Conservation (phyloP, 2,888 invertebrate species). For the Caenorhabditis japonica region DNA sequence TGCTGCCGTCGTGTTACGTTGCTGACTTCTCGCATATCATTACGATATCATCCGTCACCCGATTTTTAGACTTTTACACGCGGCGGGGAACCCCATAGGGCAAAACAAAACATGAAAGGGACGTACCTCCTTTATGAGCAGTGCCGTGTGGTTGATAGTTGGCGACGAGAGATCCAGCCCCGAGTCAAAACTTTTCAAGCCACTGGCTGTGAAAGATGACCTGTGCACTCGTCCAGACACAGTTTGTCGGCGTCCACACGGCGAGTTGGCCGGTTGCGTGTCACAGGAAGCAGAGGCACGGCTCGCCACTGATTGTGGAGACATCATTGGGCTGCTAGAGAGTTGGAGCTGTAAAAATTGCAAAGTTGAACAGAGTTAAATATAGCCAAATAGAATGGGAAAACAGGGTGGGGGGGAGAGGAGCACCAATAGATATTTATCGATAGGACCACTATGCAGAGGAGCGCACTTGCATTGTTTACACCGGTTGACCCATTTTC, state of each 20-base stretch:
- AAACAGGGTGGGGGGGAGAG: too few species aligned
- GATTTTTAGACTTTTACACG: too few species aligned
- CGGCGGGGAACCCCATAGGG: too few species aligned
- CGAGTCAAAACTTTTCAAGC: conserved; percentile 56
- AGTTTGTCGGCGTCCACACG: conserved; percentile 40
- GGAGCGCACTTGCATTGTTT: too few species aligned
- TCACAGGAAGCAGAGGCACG: conserved; percentile 46
- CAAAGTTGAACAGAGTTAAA: neutral
- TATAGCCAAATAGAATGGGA: too few species aligned
- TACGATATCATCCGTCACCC: too few species aligned
- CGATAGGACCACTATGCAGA: too few species aligned
- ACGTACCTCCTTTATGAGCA: conserved; percentile 66
- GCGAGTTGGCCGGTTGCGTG: conserved; percentile 30
- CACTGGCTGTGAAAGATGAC: conserved; percentile 35
- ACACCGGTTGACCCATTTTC: too few species aligned
- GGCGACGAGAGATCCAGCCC: conserved; percentile 65
- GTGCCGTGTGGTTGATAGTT: conserved; percentile 60
- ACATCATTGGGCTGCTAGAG: conserved; percentile 38
- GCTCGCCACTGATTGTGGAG: conserved; percentile 43
- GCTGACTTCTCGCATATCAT: too few species aligned
- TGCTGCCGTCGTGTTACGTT: too few species aligned
- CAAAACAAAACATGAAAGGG: too few species aligned
- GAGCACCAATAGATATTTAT: too few species aligned
- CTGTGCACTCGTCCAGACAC: conserved; percentile 40
- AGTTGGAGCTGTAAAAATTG: conserved; percentile 44